phyloP scores from a whole-genome alignment of 1,140 invertebrate species.

The Drosophila ambigua region DNA sequence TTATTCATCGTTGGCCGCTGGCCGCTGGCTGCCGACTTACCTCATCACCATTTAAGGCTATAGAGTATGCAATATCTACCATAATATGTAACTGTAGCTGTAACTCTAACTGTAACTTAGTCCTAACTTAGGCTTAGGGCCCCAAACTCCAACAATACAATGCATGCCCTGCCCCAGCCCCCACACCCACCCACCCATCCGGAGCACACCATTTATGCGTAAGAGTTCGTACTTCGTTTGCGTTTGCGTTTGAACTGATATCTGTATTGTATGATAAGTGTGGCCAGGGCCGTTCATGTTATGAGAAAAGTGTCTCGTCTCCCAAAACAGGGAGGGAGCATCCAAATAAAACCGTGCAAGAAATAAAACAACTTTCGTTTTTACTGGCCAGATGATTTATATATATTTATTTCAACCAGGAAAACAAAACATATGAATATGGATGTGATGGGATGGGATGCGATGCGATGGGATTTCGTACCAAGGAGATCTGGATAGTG shows the following conservation, averaged over 20 bases:
- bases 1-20: slow-evolving; percentile 46
- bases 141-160: slow-evolving; percentile 1
- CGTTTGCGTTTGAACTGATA: slow-evolving; percentile 71
- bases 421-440: not conserved
- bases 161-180: slow-evolving; percentile 13
- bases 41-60: slow-evolving; percentile 81
- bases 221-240: not conserved
- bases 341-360: slow-evolving; percentile 35
- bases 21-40: slow-evolving; percentile 63
- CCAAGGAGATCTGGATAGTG: slow-evolving; percentile 18
- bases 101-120: slow-evolving; percentile 48
- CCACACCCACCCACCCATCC: slow-evolving; percentile 6
- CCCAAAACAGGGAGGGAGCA: slow-evolving; percentile 38
- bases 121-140: slow-evolving; percentile 43
- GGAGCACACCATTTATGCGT: slow-evolving; percentile 50
- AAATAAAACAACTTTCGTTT: slow-evolving; percentile 17
- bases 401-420: not conserved
- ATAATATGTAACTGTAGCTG: slow-evolving; percentile 41
- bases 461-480: too few relatives aligned
- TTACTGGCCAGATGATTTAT: too few relatives aligned
- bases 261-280: slow-evolving; percentile 26
- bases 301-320: slow-evolving; percentile 4
- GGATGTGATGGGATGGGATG: not conserved
- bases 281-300: too few relatives aligned
- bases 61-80: slow-evolving; percentile 71